Base-by-base conservation (phyloP, 1,140 invertebrate species). In the Pomacea maculata region DNA sequence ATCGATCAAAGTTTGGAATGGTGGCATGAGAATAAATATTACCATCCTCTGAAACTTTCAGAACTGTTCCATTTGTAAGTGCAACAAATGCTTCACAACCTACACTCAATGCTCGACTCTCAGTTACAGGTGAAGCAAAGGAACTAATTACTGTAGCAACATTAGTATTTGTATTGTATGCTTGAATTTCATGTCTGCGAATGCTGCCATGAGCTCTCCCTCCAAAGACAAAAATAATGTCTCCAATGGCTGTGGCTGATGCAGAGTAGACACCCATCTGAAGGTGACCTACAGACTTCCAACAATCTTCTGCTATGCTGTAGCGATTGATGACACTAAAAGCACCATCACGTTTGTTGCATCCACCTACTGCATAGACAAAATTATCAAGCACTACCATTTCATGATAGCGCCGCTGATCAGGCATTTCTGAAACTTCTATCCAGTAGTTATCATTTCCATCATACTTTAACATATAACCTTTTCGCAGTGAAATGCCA, bases 161-260 rank as follows among this genome's bases (percentile, higher is more conserved):
- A 57, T 83, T 82, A 29, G 75, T 78, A n/a, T 61, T 70, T 10
- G 81, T 81, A 71, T 87, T 84, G 70, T 83, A 85, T 19, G 80
- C 78, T 82, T 87, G 86, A 71, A 87, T 81, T 63, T 85, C 84
- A 34, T 75, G 64, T 34, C 79, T 80, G 21, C 76, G 82, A n/a
- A 74, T 71, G 57, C 80, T 82, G 55, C 82, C 82, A 11, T 82
- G 79, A 21, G 83, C 84, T 34, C 85, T 73, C 1, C 86, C 86
- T 55, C 86, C 86, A 77, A 87, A 86, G n/a, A 87, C 81, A 78
- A 83, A 84, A 65, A 87, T 84, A 55, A 77, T 78, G 45, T 86
- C 80, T 12, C 82, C 76, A 14, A 85, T n/a, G 14, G 84, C 81
- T 64, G 85, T 80, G 9, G 85, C 75, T 17, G 86, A 86, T 1